Percentiles rank a stretch among this genome's conserved stretches.
phyloP scores from a whole-genome alignment of 2,888 invertebrate species.

The Proisotoma minuta region DNA sequence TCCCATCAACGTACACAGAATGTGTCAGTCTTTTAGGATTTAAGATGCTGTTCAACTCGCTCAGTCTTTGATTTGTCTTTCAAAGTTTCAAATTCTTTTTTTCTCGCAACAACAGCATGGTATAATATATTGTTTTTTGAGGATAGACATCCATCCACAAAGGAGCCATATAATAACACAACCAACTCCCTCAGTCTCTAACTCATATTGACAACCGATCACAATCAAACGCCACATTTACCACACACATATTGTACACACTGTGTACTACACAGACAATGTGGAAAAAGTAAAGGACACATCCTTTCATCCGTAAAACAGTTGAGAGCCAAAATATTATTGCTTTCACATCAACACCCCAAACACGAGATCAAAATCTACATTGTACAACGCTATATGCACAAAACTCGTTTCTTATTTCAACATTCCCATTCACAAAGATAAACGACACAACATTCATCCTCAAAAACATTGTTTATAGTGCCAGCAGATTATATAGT shows the following conservation, averaged over 20 bases:
- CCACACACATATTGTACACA: conserved; percentile 12
- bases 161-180: background rate
- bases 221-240: conserved; percentile 18
- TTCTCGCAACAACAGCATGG: no score
- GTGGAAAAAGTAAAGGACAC: background rate
- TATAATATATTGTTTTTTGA: no score
- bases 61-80: no score
- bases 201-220: conserved; percentile 12
- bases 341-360: conserved; percentile 17
- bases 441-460: conserved; percentile 5
- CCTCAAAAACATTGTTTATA: background rate
- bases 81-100: no score
- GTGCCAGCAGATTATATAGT: background rate
- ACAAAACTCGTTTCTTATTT: background rate
- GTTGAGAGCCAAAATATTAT: conserved; percentile 13
- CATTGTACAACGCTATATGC: background rate
- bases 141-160: background rate
- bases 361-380: no score
- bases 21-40: no score
- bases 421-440: background rate
- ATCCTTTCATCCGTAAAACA: conserved; percentile 15
- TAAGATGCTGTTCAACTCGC: no score
- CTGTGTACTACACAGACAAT: conserved; percentile 1
- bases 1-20: no score
- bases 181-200: no score